Percentiles rank a stretch among this genome's conserved stretches.
phyloP scores from a whole-genome alignment of 2,797 vertebrate genomes.

The Xenopus petersii region DNA sequence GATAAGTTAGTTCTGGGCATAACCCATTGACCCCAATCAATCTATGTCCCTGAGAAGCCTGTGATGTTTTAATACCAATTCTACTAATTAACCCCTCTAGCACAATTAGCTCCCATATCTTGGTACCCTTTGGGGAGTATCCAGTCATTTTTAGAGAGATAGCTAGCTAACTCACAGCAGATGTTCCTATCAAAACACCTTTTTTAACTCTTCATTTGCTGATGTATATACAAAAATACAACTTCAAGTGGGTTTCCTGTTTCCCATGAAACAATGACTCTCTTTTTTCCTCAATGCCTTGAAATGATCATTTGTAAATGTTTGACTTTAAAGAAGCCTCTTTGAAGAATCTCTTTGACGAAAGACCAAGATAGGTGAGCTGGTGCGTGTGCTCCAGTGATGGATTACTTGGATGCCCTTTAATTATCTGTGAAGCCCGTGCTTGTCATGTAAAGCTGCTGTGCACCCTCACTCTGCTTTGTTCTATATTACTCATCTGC shows the following conservation, averaged over 20 bases:
- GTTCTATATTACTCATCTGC: constrained; percentile 3
- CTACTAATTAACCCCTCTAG: constrained; percentile 68
- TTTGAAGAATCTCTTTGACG: neutral
- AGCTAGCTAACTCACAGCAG: constrained; percentile 63
- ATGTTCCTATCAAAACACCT: constrained; percentile 73
- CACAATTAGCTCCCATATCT: constrained; percentile 5
- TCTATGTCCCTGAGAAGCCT: constrained; percentile 79
- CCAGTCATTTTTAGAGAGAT: neutral
- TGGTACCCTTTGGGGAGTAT: constrained; percentile 1
- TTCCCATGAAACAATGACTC: constrained; percentile 8
- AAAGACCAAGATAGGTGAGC: constrained; percentile 31
- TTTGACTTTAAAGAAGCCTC: constrained; percentile 10
- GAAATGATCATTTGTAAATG: constrained; percentile 28
- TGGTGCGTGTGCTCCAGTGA: constrained; percentile 29
- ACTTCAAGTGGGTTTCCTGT: constrained; percentile 5
- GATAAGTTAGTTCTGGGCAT: constrained; percentile 68
- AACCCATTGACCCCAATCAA: constrained; percentile 85
- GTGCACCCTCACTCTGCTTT: constrained; percentile 21
- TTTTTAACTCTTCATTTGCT: constrained; percentile 65
- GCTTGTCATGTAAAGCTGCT: constrained; percentile 25
- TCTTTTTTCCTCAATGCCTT: constrained; percentile 18
- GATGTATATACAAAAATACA: constrained; percentile 47
- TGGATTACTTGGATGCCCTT: constrained; percentile 37
- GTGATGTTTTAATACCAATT: constrained; percentile 68
- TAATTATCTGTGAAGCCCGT: constrained; percentile 30